These are phyloP conservation scores for Callipepla squamata DNA, from an alignment of 2,113 vertebrate species.

Conservation along the genomic window DNA sequence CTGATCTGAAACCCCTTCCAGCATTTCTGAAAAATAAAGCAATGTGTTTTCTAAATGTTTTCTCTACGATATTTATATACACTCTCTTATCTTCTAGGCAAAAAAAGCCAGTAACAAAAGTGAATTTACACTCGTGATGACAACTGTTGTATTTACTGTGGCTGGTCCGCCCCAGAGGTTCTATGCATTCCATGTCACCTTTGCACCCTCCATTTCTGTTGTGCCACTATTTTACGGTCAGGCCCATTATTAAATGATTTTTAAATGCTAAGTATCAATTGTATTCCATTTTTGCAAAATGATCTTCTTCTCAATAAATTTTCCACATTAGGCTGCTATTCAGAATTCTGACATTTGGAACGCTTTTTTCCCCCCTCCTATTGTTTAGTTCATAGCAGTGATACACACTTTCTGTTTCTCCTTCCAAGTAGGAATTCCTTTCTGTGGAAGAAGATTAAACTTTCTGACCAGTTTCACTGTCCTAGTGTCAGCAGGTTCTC, in stretches of 20 bases:
- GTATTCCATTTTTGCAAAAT: constrained; percentile 39
- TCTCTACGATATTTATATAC: constrained; percentile 12
- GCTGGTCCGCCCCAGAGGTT: constrained; percentile 16
- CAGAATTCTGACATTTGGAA: constrained; percentile 51
- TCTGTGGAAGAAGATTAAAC: constrained; percentile 46
- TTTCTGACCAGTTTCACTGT: neutral
- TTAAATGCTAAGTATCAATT: constrained; percentile 55
- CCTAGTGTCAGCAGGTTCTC: neutral
- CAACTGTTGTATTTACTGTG: neutral
- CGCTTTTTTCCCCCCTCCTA: neutral
- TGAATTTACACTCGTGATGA: constrained; percentile 21
- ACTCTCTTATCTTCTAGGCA: neutral
- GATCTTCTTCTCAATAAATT: constrained; percentile 64
- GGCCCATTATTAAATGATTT: constrained; percentile 42
- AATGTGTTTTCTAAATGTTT: neutral
- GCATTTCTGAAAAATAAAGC: neutral
- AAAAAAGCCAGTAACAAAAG: constrained; percentile 7
- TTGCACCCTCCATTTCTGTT: constrained; percentile 3
- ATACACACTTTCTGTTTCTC: constrained; percentile 21
- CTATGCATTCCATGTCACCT: constrained; percentile 38
- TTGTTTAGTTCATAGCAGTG: neutral
- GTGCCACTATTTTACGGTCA: constrained; percentile 34
- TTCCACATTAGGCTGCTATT: constrained; percentile 64
- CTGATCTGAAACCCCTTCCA: constrained; percentile 7
- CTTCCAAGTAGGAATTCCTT: neutral